Evolutionary conservation across 2,797 vertebrate species (phyloP).

Genomic region (Potorous gilbertii): DNA sequence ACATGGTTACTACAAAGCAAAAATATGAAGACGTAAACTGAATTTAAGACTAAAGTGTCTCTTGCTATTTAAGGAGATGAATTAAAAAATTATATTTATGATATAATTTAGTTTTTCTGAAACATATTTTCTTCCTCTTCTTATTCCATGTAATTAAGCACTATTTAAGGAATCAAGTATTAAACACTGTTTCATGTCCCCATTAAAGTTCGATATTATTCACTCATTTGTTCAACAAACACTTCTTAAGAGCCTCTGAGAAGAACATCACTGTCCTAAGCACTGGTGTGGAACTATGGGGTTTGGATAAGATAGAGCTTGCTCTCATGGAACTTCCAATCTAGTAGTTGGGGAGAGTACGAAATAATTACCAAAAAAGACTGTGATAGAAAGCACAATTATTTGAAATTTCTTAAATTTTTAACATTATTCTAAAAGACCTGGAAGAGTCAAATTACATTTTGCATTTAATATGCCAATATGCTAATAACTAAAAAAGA

Average conservation of each 20-base stretch:
- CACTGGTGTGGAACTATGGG: neutral
- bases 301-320: neutral
- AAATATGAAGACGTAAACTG: conserved; percentile 15
- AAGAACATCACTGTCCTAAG: neutral
- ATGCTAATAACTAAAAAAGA: conserved; percentile 39
- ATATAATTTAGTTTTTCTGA: neutral
- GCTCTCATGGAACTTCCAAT: neutral
- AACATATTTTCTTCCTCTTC: neutral
- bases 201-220: neutral
- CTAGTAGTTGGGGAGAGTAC: neutral
- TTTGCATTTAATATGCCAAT: conserved; percentile 41
- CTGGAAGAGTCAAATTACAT: conserved; percentile 20
- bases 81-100: neutral
- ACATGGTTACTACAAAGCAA: conserved; percentile 7
- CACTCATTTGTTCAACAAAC: neutral
- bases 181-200: neutral
- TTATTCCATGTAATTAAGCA: neutral
- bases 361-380: conserved; percentile 27
- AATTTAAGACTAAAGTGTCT: conserved; percentile 29
- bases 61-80: conserved; percentile 41
- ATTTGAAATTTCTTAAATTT: conserved; percentile 39
- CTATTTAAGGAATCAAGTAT: conserved; percentile 38
- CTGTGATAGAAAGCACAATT: conserved; percentile 6
- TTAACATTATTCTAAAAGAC: conserved; percentile 31
- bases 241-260: neutral